These are phyloP conservation scores for Callyntrura sp. DNA, from an alignment of 2,888 invertebrate genomes.

Conservation along the genomic window DNA sequence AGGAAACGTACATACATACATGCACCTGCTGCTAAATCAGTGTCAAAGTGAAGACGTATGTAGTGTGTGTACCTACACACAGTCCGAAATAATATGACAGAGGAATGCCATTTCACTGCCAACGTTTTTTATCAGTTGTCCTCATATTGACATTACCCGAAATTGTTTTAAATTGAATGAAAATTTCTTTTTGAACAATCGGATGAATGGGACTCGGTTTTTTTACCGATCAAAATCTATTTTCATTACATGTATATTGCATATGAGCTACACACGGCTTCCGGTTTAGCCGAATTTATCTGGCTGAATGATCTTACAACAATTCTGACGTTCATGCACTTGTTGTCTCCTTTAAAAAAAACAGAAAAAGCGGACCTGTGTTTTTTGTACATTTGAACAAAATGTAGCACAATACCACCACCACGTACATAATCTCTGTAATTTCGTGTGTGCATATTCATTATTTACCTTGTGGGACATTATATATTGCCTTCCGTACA, in stretches of 20 bases:
- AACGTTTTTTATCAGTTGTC: background rate
- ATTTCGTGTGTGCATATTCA: background rate
- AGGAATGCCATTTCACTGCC: too few relatives aligned
- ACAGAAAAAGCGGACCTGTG: too few relatives aligned
- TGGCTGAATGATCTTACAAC: constrained; percentile 16
- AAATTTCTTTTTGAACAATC: background rate
- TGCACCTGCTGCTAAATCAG: background rate
- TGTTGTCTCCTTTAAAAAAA: background rate
- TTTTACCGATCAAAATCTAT: background rate
- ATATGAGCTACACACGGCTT: background rate
- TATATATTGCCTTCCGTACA: too few relatives aligned
- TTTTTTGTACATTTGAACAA: too few relatives aligned
- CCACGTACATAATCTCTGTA: background rate
- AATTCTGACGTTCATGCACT: background rate
- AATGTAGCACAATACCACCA: too few relatives aligned
- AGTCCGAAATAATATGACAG: too few relatives aligned
- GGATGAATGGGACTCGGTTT: background rate
- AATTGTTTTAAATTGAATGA: background rate
- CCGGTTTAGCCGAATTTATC: constrained; percentile 12
- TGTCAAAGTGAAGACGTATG: too few relatives aligned
- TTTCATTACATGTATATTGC: background rate
- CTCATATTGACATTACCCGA: background rate
- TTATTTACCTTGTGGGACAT: background rate
- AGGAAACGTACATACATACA: too few relatives aligned
- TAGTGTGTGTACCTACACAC: too few relatives aligned